These are phyloP conservation scores for Ondatra zibethicus DNA, from an alignment of 2,113 vertebrate species.

Conservation along the genomic window DNA sequence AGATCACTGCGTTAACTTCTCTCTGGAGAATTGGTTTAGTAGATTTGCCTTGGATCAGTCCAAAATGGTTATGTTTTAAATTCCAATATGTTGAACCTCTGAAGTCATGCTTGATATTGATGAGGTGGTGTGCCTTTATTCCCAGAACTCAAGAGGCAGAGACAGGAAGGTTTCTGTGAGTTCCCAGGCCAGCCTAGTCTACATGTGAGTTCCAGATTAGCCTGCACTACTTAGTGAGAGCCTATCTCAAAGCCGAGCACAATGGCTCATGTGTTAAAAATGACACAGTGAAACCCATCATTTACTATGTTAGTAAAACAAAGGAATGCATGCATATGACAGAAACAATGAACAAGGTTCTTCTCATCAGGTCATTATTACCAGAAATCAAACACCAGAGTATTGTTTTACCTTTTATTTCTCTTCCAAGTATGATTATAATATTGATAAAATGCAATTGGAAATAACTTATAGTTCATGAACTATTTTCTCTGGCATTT, in stretches of 20 bases:
- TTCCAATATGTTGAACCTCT: not conserved
- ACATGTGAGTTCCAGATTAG: not conserved
- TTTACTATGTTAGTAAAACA: not conserved
- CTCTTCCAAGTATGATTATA: not conserved
- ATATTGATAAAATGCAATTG: not conserved
- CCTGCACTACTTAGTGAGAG: not conserved
- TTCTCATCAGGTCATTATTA: not conserved
- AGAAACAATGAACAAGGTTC: not conserved
- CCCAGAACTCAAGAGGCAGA: not conserved
- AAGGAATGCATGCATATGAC: not conserved
- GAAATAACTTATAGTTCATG: conserved; percentile 15
- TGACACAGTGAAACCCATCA: not conserved
- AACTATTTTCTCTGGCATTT: conserved; percentile 48
- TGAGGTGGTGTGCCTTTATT: not conserved
- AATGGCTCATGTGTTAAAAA: not conserved
- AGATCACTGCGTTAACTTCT: conserved; percentile 33
- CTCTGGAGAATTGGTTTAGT: not conserved
- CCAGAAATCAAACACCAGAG: not conserved
- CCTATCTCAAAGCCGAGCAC: not conserved
- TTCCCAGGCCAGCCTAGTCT: not conserved
- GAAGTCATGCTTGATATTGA: not conserved
- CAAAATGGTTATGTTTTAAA: conserved; percentile 34
- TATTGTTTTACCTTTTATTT: not conserved
- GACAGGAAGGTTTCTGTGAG: not conserved
- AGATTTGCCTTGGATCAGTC: not conserved